Base-by-base conservation (phyloP, 2,113 vertebrate species). In the Drymodes brunneopygia region DNA sequence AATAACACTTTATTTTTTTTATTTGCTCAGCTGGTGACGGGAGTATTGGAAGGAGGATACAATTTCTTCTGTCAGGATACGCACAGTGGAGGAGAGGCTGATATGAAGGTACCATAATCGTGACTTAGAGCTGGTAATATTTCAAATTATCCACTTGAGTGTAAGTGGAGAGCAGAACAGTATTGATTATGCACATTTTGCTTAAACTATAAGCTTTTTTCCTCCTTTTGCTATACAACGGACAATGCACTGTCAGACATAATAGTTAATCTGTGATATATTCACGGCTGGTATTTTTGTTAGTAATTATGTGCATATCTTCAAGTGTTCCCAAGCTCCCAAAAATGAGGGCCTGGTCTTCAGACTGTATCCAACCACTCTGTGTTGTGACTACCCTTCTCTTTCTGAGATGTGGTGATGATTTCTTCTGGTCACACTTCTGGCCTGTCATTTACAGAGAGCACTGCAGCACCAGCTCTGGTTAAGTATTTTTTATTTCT, bases 21-120 rank as follows among this genome's bases (percentile, higher is more conserved):
- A 70, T 92, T 45, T 97, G 61, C 47, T 70, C 56, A 99, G 99
- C 97, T 99, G 80, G 97, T 99, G 89, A 97, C 97, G 0, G 98
- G 98, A 94, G 98, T 98, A 51, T 98, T 98, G 98, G 96, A 98
- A 81, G 98, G 99, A 81, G 97, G 95, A 69, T 99, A 99, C 98
- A 99, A 98, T 97, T 98, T 99, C 97, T 98, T 98, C 98, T 99
- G 99, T 94, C 99, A 99, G 97, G 97, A 99, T 94, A 99, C 98
- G 2, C 98, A 98, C 95, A 99, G 98, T 13, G 98, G 97, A 53
- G 98, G 98, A 78, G 98, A 99, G 82, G 97, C 98, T 4, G 99
- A 99, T 83, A 97, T 98, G 89, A 99, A 98, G 99, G 99, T 99
- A 98, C 94, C 0, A 2, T 94, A 64, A 87, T 81, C 1, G 0